phyloP scores from a whole-genome alignment of 2,797 vertebrate genomes.

The Otolemur crassicaudatus region DNA sequence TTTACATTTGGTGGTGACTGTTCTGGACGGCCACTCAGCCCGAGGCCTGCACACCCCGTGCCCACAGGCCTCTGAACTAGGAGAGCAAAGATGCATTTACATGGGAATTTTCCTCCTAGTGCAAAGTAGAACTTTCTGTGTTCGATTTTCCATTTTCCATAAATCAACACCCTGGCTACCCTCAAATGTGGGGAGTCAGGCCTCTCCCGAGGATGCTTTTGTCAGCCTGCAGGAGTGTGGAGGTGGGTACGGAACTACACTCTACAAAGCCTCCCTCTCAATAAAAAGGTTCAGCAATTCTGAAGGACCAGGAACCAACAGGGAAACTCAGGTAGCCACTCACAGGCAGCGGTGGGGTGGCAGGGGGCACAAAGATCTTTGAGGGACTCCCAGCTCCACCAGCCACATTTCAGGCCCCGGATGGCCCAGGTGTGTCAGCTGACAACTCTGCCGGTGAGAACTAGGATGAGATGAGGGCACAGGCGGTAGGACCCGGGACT shows the following conservation, averaged over 20 bases:
- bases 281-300: neutral
- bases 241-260: conserved; percentile 18
- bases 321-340: neutral
- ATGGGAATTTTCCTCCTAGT: conserved; percentile 82
- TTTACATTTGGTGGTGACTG: neutral
- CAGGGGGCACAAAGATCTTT: neutral
- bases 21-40: conserved; percentile 70
- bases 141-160: conserved; percentile 84
- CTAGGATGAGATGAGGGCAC: neutral
- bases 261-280: neutral
- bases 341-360: rapidly evolving
- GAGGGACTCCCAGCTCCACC: neutral
- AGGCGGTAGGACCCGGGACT: neutral
- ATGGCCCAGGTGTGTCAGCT: rapidly evolving
- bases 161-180: conserved; percentile 85
- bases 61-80: conserved; percentile 50
- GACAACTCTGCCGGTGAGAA: neutral
- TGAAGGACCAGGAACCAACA: neutral
- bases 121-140: conserved; percentile 86
- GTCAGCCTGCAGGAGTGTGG: conserved; percentile 14
- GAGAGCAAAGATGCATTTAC: conserved; percentile 85
- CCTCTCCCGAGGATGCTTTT: neutral
- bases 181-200: conserved; percentile 35
- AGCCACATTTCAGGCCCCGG: neutral
- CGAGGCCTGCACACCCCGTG: conserved; percentile 70